phyloP scores from a whole-genome alignment of 53 echinoderm and acorn worm species.

The Echinarachnius parma region DNA sequence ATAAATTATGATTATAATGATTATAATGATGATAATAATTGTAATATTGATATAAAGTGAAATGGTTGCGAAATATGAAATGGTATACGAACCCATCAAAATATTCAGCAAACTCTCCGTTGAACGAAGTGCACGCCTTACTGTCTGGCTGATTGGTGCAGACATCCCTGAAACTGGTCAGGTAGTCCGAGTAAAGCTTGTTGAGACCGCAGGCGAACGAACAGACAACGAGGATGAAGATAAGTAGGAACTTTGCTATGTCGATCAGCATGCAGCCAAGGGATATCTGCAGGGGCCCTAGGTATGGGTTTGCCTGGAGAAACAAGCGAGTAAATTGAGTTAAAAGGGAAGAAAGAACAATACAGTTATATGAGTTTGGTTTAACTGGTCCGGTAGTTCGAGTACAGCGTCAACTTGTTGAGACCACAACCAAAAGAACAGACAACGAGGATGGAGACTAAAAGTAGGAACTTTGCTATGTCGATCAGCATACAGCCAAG shows the following conservation, averaged over 20 bases:
- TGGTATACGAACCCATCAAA: too few species aligned
- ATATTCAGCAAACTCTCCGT: neutral
- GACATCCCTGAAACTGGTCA: neutral
- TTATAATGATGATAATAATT: too few species aligned
- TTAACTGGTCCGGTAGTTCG: too few species aligned
- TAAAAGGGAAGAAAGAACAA: too few species aligned
- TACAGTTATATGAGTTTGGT: too few species aligned
- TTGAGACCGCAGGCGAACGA: slow-evolving; percentile 97
- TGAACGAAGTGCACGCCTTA: too few species aligned
- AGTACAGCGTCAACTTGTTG: slow-evolving; percentile 91
- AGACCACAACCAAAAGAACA: slow-evolving; percentile 93
- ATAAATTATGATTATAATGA: too few species aligned
- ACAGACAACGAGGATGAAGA: slow-evolving; percentile 87
- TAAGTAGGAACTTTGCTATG: slow-evolving; percentile 93
- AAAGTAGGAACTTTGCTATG: slow-evolving; percentile 92
- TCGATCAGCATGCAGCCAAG: slow-evolving; percentile 98
- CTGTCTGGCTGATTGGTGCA: too few species aligned
- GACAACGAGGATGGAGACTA: slow-evolving; percentile 91
- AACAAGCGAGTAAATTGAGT: too few species aligned
- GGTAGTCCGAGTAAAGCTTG: slow-evolving; percentile 64
- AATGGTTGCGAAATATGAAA: too few species aligned
- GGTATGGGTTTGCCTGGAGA: slow-evolving; percentile 34
- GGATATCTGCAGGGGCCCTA: slow-evolving; percentile 85
- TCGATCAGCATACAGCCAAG: slow-evolving; percentile 98
- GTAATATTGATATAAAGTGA: too few species aligned